These are phyloP conservation scores for Magallana angulata DNA, from an alignment of 1,140 invertebrate genomes.

Conservation along the genomic window DNA sequence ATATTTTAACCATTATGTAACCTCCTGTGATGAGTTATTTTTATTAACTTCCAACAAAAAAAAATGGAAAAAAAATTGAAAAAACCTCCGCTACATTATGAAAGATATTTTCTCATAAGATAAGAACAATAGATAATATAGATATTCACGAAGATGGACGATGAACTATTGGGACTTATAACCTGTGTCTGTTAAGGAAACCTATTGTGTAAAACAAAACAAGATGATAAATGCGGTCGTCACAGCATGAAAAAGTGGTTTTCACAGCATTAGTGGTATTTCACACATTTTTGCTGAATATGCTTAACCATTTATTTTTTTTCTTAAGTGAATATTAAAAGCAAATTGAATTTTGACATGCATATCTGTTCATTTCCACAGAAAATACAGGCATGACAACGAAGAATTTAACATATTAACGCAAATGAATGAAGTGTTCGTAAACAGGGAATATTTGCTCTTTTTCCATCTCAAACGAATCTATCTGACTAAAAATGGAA, in stretches of 20 bases:
- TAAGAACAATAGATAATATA: neutral
- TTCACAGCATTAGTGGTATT: neutral
- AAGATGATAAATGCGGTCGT: neutral
- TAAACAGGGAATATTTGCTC: too few relatives aligned
- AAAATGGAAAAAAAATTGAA: too few relatives aligned
- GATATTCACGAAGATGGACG: neutral
- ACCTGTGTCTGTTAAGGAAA: neutral
- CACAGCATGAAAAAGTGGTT: neutral
- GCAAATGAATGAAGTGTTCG: too few relatives aligned
- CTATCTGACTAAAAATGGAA: too few relatives aligned
- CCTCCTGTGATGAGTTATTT: slow-evolving; percentile 6
- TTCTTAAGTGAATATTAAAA: neutral
- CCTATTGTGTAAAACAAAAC: neutral
- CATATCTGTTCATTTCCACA: too few relatives aligned
- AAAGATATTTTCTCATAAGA: slow-evolving; percentile 7
- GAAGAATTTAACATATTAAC: too few relatives aligned
- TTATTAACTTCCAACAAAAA: neutral
- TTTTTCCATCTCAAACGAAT: too few relatives aligned
- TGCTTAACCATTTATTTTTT: too few relatives aligned
- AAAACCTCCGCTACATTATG: neutral
- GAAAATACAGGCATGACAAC: too few relatives aligned
- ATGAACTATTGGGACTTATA: neutral
- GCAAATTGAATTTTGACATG: too few relatives aligned
- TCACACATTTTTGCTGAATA: neutral
- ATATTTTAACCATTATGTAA: neutral